Conservation (phyloP, 2,797 vertebrate species). For the Darevskia mixta region DNA sequence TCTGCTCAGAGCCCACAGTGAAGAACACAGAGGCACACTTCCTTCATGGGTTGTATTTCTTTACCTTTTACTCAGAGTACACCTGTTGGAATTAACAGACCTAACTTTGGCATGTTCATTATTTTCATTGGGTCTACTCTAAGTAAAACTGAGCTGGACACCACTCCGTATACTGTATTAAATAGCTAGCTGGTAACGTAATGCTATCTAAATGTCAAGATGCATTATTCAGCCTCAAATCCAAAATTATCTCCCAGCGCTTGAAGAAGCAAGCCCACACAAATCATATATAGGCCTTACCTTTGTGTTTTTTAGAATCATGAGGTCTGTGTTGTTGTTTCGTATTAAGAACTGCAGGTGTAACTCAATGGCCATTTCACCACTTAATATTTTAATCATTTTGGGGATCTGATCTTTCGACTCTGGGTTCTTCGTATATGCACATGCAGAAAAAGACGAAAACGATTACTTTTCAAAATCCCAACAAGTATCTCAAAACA, state of each 20-base stretch:
- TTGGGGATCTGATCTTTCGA: constrained; percentile 98
- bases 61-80: too few species aligned
- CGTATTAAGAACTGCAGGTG: constrained; percentile 98
- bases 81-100: too few species aligned
- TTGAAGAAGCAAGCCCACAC: neutral
- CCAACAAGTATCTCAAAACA: neutral
- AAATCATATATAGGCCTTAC: constrained; percentile 76
- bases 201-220: neutral
- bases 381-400: constrained; percentile 99
- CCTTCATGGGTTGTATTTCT: too few species aligned
- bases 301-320: constrained; percentile 99
- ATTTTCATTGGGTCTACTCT: too few species aligned
- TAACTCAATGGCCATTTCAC: constrained; percentile 98
- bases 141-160: too few species aligned
- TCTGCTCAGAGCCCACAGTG: too few species aligned
- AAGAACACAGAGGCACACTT: too few species aligned
- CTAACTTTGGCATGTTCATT: too few species aligned
- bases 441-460: constrained; percentile 26
- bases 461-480: constrained; percentile 18
- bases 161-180: too few species aligned
- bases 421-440: constrained; percentile 87
- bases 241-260: neutral
- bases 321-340: constrained; percentile 99
- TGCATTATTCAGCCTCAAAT: constrained; percentile 10
- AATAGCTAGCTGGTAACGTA: too few species aligned